Conservation (phyloP, 2,113 vertebrate genomes). For the Elephas maximus region DNA sequence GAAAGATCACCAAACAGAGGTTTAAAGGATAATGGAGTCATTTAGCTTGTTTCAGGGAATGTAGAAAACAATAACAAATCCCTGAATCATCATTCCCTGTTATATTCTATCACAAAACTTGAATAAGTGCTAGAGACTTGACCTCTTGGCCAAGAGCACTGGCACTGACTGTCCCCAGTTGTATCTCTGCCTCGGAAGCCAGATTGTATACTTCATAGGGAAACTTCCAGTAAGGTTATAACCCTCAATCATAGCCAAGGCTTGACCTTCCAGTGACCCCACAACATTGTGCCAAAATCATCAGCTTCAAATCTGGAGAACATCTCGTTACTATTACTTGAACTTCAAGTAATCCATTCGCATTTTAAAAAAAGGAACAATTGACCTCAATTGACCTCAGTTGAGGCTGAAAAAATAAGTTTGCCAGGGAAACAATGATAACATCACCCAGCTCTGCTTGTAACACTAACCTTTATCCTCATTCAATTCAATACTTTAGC, state of each 20-base stretch:
- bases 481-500: background rate
- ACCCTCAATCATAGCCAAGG: background rate
- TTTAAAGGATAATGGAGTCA: background rate
- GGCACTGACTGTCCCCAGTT: background rate
- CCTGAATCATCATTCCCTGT: background rate
- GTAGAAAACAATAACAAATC: background rate
- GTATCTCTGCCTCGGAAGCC: background rate
- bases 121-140: background rate
- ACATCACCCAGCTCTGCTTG: background rate
- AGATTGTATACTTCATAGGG: background rate
- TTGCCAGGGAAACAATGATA: conserved; percentile 14
- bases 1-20: background rate
- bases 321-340: background rate
- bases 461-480: background rate
- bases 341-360: background rate
- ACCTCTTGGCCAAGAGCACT: background rate
- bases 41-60: conserved; percentile 6
- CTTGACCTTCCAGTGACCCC: background rate
- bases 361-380: conserved; percentile 8
- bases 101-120: background rate
- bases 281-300: background rate
- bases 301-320: conserved; percentile 39
- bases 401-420: background rate
- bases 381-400: background rate
- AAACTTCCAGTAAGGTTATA: background rate